A percentile compares a stretch with the other conserved stretches of the same genome.
These are phyloP conservation scores for Clarias macrocephalus DNA, from an alignment of 2,113 vertebrate species.

Conservation along the genomic window DNA sequence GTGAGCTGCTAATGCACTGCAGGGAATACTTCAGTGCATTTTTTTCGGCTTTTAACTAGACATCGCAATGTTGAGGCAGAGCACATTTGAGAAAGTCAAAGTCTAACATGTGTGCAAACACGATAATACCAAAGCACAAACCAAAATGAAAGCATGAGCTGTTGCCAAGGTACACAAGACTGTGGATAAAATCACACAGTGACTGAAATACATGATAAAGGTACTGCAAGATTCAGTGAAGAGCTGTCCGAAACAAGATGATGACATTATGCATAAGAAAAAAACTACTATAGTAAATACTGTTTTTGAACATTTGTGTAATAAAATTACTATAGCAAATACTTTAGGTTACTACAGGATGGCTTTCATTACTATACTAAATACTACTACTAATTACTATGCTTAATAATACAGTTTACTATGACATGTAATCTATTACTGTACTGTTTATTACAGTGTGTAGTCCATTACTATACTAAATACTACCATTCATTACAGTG, in stretches of 20 bases:
- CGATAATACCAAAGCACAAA: not conserved
- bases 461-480: too few relatives aligned
- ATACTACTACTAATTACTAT: too few relatives aligned
- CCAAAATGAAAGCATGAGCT: not conserved
- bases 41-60: not conserved
- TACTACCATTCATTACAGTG: too few relatives aligned
- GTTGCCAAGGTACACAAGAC: not conserved
- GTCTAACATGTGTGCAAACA: not conserved
- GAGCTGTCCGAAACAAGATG: not conserved
- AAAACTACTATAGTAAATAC: too few relatives aligned
- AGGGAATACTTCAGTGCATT: not conserved
- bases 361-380: too few relatives aligned
- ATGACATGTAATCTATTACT: too few relatives aligned
- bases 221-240: not conserved
- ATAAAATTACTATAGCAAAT: too few relatives aligned
- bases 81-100: not conserved
- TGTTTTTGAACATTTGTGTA: too few relatives aligned
- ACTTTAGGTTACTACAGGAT: too few relatives aligned
- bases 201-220: not conserved
- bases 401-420: too few relatives aligned
- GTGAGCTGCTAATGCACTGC: slow-evolving; percentile 15
- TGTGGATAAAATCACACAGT: not conserved
- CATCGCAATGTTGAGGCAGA: not conserved
- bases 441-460: too few relatives aligned
- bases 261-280: not conserved